phyloP scores from a whole-genome alignment of 1,140 invertebrate species.

The Musca domestica region DNA sequence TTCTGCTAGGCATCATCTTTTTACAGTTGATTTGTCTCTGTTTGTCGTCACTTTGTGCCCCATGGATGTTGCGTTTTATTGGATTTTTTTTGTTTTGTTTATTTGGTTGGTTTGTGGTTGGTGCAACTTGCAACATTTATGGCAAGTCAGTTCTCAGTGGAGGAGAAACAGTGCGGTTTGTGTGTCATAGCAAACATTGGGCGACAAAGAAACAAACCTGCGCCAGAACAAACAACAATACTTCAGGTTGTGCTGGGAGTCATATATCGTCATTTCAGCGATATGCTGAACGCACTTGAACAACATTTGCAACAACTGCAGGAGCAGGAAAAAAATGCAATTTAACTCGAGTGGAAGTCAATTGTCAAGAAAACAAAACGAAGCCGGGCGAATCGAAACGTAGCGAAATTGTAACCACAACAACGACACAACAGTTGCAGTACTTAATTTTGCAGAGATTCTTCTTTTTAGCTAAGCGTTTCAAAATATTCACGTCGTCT shows the following conservation, averaged over 20 bases:
- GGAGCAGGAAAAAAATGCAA: neutral
- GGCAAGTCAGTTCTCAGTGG: too few species aligned
- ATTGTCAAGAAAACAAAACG: slow-evolving; percentile 18
- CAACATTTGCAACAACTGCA: neutral
- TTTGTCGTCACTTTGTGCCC: neutral
- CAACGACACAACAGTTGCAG: neutral
- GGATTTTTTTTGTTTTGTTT: neutral
- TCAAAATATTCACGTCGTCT: too few species aligned
- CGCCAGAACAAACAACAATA: neutral
- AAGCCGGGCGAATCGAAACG: neutral
- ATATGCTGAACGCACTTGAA: neutral
- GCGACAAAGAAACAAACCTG: neutral
- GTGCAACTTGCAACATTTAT: too few species aligned
- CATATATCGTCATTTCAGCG: too few species aligned
- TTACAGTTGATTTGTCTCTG: slow-evolving; percentile 13
- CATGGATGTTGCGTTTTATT: slow-evolving; percentile 10
- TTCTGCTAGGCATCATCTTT: slow-evolving; percentile 3
- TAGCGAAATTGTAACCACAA: neutral
- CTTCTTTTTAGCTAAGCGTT: too few species aligned
- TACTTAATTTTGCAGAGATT: too few species aligned
- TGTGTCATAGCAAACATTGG: neutral
- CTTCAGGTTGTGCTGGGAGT: neutral
- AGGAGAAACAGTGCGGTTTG: neutral
- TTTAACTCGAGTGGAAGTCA: slow-evolving; percentile 12
- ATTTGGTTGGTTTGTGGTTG: too few species aligned